Evolutionary conservation across 2,113 vertebrate genomes (phyloP), one percentile per base, ranked within the genome.

Genomic region (Brachirus orientalis): DNA sequence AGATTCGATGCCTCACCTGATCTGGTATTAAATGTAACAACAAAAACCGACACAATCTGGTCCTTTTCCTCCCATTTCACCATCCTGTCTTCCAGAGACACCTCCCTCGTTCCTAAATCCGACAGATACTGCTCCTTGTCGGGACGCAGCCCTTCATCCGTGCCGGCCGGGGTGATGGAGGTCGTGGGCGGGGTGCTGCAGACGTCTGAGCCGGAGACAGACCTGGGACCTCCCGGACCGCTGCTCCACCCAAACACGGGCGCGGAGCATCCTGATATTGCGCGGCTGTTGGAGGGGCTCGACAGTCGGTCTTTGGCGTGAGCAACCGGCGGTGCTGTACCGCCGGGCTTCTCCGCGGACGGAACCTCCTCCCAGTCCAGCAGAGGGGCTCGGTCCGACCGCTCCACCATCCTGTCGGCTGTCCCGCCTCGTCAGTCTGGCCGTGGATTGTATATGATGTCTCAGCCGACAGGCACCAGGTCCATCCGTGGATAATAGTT

Each of bases 11-110:
- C 37, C 94, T 93, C 90, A 97, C 96, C 96, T 67, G 95, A 94
- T 92, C 96, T 94, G 58, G 95, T 94, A 33, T 97, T 95, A 88
- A 98, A 98, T 53, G 96, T 92, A 59, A 98, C 95, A 89, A 98
- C 96, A 81, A 97, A 97, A 41, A 97, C 96, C 2, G 96, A 95
- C 83, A 95, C 93, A 68, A 97, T 95, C 83, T 96, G 96, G 85
- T 97, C 96, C 89, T 95, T 94, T 58, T 93, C 92, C 85, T 97
- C 95, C 91, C 93, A 94, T 83, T 93, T 92, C 80, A 92, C 79
- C 82, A 90, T 88, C 56, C 86, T 84, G 51, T 82, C 83, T 28
- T 90, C 88, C 55, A 84, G 75, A 50, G 80, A 37, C 52, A 62
- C 47, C 58, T 87, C 81, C 40, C 45, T 63, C 5, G 80, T 45